Base-by-base conservation (phyloP, 2,888 invertebrate genomes). In the Apotomis turbidana region DNA sequence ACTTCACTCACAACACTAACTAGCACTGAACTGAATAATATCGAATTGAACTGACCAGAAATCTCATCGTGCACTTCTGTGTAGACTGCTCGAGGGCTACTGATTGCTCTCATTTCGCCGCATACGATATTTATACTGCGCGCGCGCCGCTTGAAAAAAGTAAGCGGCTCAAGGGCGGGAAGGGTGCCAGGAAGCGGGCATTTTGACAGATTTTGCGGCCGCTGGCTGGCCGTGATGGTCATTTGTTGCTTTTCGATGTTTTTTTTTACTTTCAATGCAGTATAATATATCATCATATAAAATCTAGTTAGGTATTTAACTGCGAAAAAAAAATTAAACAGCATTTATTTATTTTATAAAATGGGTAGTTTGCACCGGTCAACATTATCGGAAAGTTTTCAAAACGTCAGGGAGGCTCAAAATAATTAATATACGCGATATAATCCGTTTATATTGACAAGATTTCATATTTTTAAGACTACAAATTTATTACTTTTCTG, bases 111-210 rank as follows among this genome's bases (percentile, higher is more conserved):
- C 86, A 84, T 83, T 84, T 78, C 74, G 76, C 55, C 66, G 75
- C 83, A 74, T 75, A 77, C 84, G 68, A 84, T 88, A 88, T 91
- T 88, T 92, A 92, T 92, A 91, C 60, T 86, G 74, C 77, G 71
- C 71, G 71, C 76, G 76, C 78, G 78, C 77, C 59, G 69, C 41
- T 62, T 55, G 75, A 77, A 79, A 82, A 79, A 68, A 72, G 74
- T 83, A 80, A 79, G 76, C 78, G 80, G 78, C 74, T 78, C 79
- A 78, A 82, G 80, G 84, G 84, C 83, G 86, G 87, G 82, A 88
- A 88, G 90, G 88, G 91, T 90, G 90, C 87, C 88, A 90, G 92
- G 92, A 92, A 93, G 89, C 85, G 84, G 84, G 81, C 81, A 79
- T 84, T 88, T 87, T 87, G 87, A 85, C 83, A 80, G 75, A 49